phyloP scores from a whole-genome alignment of 2,113 vertebrate species.

The Embiotoca jacksoni region DNA sequence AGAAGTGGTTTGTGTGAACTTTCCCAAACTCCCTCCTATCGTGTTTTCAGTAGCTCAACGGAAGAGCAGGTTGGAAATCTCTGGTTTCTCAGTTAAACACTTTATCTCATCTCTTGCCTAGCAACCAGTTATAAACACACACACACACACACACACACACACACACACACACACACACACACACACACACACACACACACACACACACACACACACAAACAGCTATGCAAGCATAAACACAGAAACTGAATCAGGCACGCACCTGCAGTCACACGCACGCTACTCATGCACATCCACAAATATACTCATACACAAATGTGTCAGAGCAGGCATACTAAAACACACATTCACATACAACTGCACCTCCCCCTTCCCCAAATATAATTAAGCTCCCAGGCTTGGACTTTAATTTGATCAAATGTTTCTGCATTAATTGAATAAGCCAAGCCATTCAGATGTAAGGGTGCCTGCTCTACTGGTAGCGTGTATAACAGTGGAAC shows the following conservation, averaged over 20 bases:
- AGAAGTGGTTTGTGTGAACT: constrained; percentile 68
- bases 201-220: constrained; percentile 37
- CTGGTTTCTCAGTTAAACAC: constrained; percentile 70
- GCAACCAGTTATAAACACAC: constrained; percentile 69
- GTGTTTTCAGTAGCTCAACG: constrained; percentile 68
- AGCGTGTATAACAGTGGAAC: constrained; percentile 28
- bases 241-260: constrained; percentile 51
- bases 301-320: constrained; percentile 9
- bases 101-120: constrained; percentile 79
- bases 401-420: constrained; percentile 70
- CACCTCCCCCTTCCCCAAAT: constrained; percentile 32
- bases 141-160: constrained; percentile 30
- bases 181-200: constrained; percentile 46
- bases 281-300: constrained; percentile 21
- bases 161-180: background rate
- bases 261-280: constrained; percentile 52
- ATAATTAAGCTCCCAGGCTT: constrained; percentile 63
- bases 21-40: constrained; percentile 67
- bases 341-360: constrained; percentile 25
- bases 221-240: constrained; percentile 39
- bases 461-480: constrained; percentile 27
- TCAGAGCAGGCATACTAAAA: constrained; percentile 27
- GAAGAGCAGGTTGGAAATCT: constrained; percentile 68
- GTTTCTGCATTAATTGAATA: constrained; percentile 64
- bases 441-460: constrained; percentile 50